Evolutionary conservation across 1,140 invertebrate genomes (phyloP), one percentile per base, ranked within the genome.

Genomic region (Xylocopa sonorina): DNA sequence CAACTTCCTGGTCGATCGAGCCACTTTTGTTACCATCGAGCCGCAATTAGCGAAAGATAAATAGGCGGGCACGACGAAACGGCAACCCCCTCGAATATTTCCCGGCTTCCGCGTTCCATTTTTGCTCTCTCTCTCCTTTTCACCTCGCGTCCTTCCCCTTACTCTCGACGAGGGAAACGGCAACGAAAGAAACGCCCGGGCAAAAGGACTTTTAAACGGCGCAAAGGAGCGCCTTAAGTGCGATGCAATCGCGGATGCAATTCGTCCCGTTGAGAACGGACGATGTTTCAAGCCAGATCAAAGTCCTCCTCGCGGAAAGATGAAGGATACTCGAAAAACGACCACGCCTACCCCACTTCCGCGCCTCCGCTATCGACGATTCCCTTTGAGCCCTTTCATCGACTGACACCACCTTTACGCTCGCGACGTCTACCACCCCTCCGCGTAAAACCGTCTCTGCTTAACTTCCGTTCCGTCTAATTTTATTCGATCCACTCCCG

Each of bases 341-440:
- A 46, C 78, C 78, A 80, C 73, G 43, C 82, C 66, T 67, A 77
- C 55, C 51, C 55, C 81, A 80, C 80, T 84, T 77, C 66, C 72
- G 43, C 21, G 67, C 32, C 43, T 80, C 50, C 53, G 50, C 50
- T 43, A 72, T 66, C 64, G 60, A 67, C 72, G 50, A 34, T 57
- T 75, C 68, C 18, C 55, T 83, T 84, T 83, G 50, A 83, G 27
- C 32, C n/a, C 21, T 84, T 62, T 68, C 57, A 32, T 58, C n/a
- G 64, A 32, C 66, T 48, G 57, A 62, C 51, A 69, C 43, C 50
- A 63, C 62, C 67, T 53, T 72, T 32, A 55, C 55, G 34, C 29
- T 72, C 21, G 67, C 48, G 7, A 32, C 46, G 78, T 62, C 14
- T 34, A 41, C 48, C 27, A 7, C 5, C 18, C 2, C 16, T 38